A percentile compares a stretch with the other conserved stretches of the same genome.
Conservation (phyloP, 1,140 invertebrate genomes). For the Wiebesia pumilae region DNA sequence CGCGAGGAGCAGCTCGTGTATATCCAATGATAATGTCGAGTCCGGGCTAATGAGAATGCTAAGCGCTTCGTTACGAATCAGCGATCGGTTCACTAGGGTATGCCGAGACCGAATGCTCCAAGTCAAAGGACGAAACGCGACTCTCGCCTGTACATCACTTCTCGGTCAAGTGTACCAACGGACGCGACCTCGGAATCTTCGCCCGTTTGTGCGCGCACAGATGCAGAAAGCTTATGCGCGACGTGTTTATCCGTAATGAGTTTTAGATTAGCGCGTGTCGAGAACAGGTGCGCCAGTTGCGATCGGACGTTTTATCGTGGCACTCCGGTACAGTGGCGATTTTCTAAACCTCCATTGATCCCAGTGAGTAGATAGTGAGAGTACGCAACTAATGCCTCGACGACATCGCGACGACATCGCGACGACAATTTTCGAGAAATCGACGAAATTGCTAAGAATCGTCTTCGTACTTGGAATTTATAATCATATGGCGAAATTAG, state of each 20-base stretch:
- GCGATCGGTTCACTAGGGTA: constrained; percentile 12
- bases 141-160: background rate
- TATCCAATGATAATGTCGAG: background rate
- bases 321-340: background rate
- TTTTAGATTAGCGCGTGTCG: background rate
- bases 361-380: too few species aligned
- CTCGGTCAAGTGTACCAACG: background rate
- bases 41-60: constrained; percentile 26
- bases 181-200: background rate
- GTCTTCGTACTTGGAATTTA: too few species aligned
- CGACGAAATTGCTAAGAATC: too few species aligned
- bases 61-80: constrained; percentile 39
- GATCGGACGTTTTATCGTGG: background rate
- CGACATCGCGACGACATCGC: too few species aligned
- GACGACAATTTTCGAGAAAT: too few species aligned
- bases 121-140: background rate
- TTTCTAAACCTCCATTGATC: background rate
- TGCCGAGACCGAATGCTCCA: background rate
- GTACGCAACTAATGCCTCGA: too few species aligned
- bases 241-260: background rate
- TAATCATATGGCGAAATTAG: too few species aligned
- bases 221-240: background rate
- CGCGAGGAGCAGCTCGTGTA: background rate
- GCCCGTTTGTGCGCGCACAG: background rate
- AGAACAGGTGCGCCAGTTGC: background rate